Base-by-base conservation (phyloP, 2,888 invertebrate species). In the Tipula confusa region DNA sequence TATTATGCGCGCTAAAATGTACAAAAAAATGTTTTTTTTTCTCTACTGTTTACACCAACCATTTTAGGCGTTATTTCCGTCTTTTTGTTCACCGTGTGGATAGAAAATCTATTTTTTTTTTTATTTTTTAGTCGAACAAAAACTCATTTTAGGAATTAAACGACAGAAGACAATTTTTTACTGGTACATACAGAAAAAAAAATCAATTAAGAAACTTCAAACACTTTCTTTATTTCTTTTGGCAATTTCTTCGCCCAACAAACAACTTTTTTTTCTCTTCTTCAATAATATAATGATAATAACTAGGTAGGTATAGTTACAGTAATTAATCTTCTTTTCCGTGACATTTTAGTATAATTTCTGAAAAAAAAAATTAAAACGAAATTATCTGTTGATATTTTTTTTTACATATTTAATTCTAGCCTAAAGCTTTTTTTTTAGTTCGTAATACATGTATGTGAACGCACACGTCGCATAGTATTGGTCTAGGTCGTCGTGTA, bases 201-300 rank as follows among this genome's bases (percentile, higher is more conserved):
- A 64, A 64, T 43, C 43, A 43, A 43, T 43, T 43, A 43, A 43
- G 43, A 64, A 64, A 64, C 24, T 64, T 64, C 24, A 64, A 64
- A 64, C 64, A 64, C 64, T 64, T 64, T 64, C 64, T 9, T 64
- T 64, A 24, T 64, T 64, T 64, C 64, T 64, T 64, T 64, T 64
- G 64, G 64, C 24, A 43, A 43, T 43, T 43, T 64, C 64, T 64
- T 24, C 24, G 9, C 64, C 64, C 18, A 64, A 64, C 64, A 24
- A 7, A 64, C 18, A 9, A 24, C 24, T 24, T 64, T 64, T 5
- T 43, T 43, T 43, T 43, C 13, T 43, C 43, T 43, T 64, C 64
- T 64, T 64, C 33, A 24, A 18, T 64, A 18, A 15, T 3, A 33
- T 43, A 43, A 64, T 64, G 64, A 64, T 64, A 64, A 64, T 64